Evolutionary conservation across 2,797 vertebrate genomes (phyloP).

Genomic region (Hippopotamyrus pictus): DNA sequence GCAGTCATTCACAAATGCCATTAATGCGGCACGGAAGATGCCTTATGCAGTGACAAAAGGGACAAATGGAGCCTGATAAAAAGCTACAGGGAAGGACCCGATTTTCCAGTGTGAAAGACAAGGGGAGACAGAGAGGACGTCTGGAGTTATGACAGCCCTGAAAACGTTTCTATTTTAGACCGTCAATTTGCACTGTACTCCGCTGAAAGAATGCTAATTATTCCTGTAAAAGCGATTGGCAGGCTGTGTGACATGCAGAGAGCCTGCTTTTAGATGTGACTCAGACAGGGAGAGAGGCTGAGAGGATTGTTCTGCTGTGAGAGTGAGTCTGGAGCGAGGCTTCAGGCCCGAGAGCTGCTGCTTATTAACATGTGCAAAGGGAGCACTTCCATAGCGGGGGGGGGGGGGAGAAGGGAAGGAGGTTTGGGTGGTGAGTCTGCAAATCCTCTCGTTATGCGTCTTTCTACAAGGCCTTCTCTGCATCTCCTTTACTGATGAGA

Average conservation of each 20-base stretch:
- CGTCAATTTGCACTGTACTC: neutral
- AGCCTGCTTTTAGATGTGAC: slow-evolving; percentile 1
- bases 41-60: neutral
- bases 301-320: neutral
- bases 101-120: neutral
- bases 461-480: neutral
- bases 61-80: neutral
- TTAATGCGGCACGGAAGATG: neutral
- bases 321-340: neutral
- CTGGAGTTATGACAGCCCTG: neutral
- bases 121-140: neutral
- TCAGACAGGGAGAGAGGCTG: neutral
- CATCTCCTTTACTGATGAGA: neutral
- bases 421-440: neutral
- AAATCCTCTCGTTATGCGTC: neutral
- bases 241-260: neutral
- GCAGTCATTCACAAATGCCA: neutral
- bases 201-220: slow-evolving; percentile 2
- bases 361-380: neutral
- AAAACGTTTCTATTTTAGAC: neutral
- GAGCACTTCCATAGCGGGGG: neutral
- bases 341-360: neutral
- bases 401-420: neutral
- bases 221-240: neutral
- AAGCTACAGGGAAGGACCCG: neutral